Conservation (phyloP, 2,888 invertebrate genomes). For the Carcina quercana region DNA sequence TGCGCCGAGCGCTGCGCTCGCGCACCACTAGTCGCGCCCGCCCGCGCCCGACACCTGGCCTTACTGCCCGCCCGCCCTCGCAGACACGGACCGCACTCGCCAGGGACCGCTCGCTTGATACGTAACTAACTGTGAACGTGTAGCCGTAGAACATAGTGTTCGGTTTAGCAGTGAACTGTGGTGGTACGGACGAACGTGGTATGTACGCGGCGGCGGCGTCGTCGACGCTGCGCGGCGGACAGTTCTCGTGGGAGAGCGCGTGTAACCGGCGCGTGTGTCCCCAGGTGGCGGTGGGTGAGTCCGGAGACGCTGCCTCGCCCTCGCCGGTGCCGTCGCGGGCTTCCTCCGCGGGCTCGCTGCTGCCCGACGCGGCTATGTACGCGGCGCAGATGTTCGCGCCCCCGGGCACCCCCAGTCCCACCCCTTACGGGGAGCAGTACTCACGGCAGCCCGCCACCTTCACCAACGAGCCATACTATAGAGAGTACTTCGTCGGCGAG, state of each 20-base stretch:
- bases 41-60: conserved; percentile 75
- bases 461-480: conserved; percentile 84
- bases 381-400: conserved; percentile 81
- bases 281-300: conserved; percentile 73
- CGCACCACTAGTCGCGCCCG: conserved; percentile 73
- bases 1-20: conserved; percentile 73
- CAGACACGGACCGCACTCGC: conserved; percentile 69
- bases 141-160: conserved; percentile 50
- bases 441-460: conserved; percentile 74
- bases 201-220: conserved; percentile 77
- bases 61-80: conserved; percentile 75
- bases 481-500: conserved; percentile 84
- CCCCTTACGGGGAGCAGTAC: conserved; percentile 72
- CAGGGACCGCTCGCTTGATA: conserved; percentile 29
- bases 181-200: conserved; percentile 64
- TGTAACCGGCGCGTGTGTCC: conserved; percentile 78
- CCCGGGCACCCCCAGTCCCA: conserved; percentile 79
- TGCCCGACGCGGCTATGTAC: conserved; percentile 79
- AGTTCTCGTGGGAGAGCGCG: conserved; percentile 76
- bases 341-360: conserved; percentile 69
- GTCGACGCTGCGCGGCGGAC: conserved; percentile 76
- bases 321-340: conserved; percentile 79
- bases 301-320: conserved; percentile 75
- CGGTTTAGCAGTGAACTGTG: conserved; percentile 70
- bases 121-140: conserved; percentile 55